Base-by-base conservation (phyloP, 2,888 invertebrate species). In the Carabus problematicus region DNA sequence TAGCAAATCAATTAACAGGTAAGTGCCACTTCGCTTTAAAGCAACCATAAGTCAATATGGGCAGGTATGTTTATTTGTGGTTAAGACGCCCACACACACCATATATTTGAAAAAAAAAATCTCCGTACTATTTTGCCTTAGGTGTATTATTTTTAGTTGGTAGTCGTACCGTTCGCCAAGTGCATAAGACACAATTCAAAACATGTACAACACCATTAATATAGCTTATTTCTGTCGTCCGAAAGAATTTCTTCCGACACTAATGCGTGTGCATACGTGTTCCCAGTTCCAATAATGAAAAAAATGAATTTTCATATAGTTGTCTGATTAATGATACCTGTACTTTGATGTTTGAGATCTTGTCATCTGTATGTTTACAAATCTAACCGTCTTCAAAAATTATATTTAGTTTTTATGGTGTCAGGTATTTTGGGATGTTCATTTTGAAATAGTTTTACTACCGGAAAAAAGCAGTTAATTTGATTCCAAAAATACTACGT, bases 1-100 rank as follows among this genome's bases (percentile, higher is more conserved):
- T 56, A 64, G 64, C 64, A 64, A 29, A 55, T 54, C 56, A 55
- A 64, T 64, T 64, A 64, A 29, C 64, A 56, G 45, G 41, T 55
- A 45, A 56, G 64, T 64, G 58, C 64, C 45, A 64, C 64, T 58
- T 64, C 29, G 19, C 52, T 14, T 56, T 56, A 12, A 54, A 8
- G 43, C 9, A 14, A 56, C 40, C 18, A 29, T 12, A 56, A 56
- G 29, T 39, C 18, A 56, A 29, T 39, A 19, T 52, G 52, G 11
- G 16, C 16, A 52, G 29, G 29, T n/a, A n/a, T 45, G 12, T 45
- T 11, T 45, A 45, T 45, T 45, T 45, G 11, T 45, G 12, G 12
- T n/a, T n/a, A 45, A 12, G 7, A 45, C 45, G 45, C 45, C 45
- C 12, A 45, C 45, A 45, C 45, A 12, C 45, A 45, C 29, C 29